phyloP scores from a whole-genome alignment of 2,888 invertebrate species.

The Nomada ruficornis region DNA sequence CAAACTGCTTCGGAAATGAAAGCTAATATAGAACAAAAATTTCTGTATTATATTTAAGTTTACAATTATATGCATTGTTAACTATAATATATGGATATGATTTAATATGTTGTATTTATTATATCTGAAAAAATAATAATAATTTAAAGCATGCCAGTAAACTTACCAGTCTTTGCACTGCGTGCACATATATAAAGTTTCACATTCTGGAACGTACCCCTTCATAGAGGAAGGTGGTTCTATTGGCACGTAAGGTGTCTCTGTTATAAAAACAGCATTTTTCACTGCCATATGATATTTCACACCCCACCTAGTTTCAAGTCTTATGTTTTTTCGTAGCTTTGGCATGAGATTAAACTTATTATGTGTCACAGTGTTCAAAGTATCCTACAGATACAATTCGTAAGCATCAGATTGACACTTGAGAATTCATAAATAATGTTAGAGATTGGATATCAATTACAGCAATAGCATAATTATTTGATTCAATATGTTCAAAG shows the following conservation, averaged over 20 bases:
- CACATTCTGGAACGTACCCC: slow-evolving; percentile 61
- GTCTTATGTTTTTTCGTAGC: slow-evolving; percentile 73
- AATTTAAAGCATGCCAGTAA: neutral
- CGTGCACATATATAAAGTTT: slow-evolving; percentile 70
- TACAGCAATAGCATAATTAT: slow-evolving; percentile 9
- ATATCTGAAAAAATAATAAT: neutral
- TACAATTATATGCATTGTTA: neutral
- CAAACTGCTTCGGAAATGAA: slow-evolving; percentile 77
- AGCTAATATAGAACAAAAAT: slow-evolving; percentile 69
- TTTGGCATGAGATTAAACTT: slow-evolving; percentile 66
- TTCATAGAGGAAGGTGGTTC: slow-evolving; percentile 71
- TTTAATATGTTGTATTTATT: neutral
- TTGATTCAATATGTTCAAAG: neutral
- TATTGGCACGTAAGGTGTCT: slow-evolving; percentile 71
- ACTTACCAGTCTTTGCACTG: slow-evolving; percentile 81
- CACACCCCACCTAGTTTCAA: slow-evolving; percentile 71
- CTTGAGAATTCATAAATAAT: slow-evolving; percentile 1
- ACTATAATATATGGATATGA: no score
- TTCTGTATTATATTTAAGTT: neutral
- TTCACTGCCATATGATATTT: slow-evolving; percentile 75
- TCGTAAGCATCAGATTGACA: slow-evolving; percentile 11
- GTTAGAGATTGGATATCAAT: neutral
- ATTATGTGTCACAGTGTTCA: slow-evolving; percentile 43
- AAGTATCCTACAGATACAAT: slow-evolving; percentile 30
- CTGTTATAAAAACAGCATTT: slow-evolving; percentile 75